Base-by-base conservation (phyloP, 2,888 invertebrate genomes). In the Troides aeacus region DNA sequence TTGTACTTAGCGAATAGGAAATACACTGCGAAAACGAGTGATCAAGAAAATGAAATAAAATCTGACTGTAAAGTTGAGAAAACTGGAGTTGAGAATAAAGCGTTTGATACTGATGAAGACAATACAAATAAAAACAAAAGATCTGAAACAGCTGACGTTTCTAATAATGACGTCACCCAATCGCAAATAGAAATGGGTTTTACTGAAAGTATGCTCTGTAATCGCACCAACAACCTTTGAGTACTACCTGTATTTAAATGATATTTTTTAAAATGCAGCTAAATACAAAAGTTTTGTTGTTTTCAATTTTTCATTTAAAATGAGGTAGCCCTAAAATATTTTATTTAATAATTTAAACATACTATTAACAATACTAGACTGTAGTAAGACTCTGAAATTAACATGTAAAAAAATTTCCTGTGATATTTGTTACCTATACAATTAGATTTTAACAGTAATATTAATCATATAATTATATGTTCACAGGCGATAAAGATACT, bases 1-100 rank as follows among this genome's bases (percentile, higher is more conserved):
- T 90, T 96, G 84, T 95, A 95, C 83, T 86, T 94, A 74, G 95
- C 95, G 65, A 94, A 95, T 78, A 94, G 94, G 77, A 94, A 93
- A 78, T 94, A 95, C 68, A 78, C 72, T 36, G 77, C 74, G 71
- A 63, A 39, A 50, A 30, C 46, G 24, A 74, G 76, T 46, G 76
- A 76, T 62, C 83, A 78, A 71, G 74, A 72, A 73, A 76, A 75
- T 62, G 81, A 77, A 65, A 76, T 77, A 42, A 80, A 83, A 79
- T 72, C 73, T 56, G 74, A 72, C n/a, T 80, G 78, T 24, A 75
- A 76, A 68, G 24, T 71, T 4, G 84, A 84, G 24, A 87, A 85
- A 76, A 72, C 70, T 17, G 93, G 93, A 6, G 76, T 89, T 18
- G 89, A 89, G 69, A 92, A 93, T 71, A 89, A 89, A 77, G 92